Evolutionary conservation across 2,888 invertebrate species (phyloP).

Genomic region (Thelaira solivaga): DNA sequence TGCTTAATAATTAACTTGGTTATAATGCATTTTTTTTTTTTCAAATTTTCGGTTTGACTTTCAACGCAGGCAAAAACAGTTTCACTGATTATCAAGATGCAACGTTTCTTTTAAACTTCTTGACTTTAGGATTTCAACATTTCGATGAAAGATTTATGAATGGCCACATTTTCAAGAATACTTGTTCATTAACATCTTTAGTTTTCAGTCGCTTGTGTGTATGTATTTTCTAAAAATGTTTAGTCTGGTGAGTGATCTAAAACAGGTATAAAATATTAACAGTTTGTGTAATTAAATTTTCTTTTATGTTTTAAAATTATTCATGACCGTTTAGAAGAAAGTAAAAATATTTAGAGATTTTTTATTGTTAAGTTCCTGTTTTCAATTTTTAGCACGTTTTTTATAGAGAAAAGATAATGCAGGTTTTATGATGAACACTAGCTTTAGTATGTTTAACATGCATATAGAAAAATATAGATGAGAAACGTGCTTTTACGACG

Average conservation of each 20-base stretch:
- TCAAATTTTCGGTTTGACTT: conserved; percentile 40
- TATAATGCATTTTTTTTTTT: conserved; percentile 45
- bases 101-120: conserved; percentile 22
- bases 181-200: conserved; percentile 1
- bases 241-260: conserved; percentile 25
- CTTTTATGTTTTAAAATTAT: conserved; percentile 46
- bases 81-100: conserved; percentile 9
- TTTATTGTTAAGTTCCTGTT: conserved; percentile 40
- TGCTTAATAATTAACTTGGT: conserved; percentile 54
- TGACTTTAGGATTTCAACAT: conserved; percentile 38
- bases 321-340: conserved; percentile 31
- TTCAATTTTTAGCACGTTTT: conserved; percentile 48
- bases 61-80: conserved; percentile 9
- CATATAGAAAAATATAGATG: too few relatives aligned
- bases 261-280: conserved; percentile 58
- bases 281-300: conserved; percentile 15
- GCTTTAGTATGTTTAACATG: too few relatives aligned
- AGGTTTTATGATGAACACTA: conserved; percentile 4
- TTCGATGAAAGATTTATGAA: conserved; percentile 46
- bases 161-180: conserved; percentile 2
- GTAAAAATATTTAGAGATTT: neutral
- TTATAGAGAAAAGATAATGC: neutral
- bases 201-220: conserved; percentile 29
- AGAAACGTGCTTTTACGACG: too few relatives aligned
- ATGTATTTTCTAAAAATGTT: conserved; percentile 39